phyloP scores from a whole-genome alignment of 1,140 invertebrate genomes.

The Papilio helenus region DNA sequence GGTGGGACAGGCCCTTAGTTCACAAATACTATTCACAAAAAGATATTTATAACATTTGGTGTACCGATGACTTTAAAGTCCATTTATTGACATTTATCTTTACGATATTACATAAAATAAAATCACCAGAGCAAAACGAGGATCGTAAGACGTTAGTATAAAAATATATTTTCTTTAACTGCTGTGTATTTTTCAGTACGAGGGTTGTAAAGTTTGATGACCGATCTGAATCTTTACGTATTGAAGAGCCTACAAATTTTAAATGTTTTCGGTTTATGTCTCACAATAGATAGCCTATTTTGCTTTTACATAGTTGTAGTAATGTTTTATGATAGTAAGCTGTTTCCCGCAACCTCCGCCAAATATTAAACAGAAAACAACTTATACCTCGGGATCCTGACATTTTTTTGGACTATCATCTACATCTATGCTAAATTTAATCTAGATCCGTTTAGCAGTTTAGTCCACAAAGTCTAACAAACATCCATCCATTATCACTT shows the following conservation, averaged over 20 bases:
- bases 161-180: constrained; percentile 40
- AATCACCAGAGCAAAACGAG: constrained; percentile 40
- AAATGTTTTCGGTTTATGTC: background rate
- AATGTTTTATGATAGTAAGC: too few relatives aligned
- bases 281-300: background rate
- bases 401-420: too few relatives aligned
- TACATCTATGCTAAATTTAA: too few relatives aligned
- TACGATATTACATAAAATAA: constrained; percentile 41
- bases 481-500: too few relatives aligned
- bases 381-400: too few relatives aligned
- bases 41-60: constrained; percentile 16
- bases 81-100: constrained; percentile 40
- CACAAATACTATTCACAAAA: background rate
- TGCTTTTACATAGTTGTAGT: too few relatives aligned
- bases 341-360: too few relatives aligned
- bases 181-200: constrained; percentile 32
- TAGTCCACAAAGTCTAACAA: too few relatives aligned
- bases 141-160: constrained; percentile 38
- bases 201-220: constrained; percentile 34
- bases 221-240: background rate
- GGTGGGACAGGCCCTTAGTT: too few relatives aligned
- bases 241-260: background rate
- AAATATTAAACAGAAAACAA: too few relatives aligned
- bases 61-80: constrained; percentile 17
- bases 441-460: too few relatives aligned